Evolutionary conservation across 2,888 invertebrate species (phyloP).

Genomic region (Operophtera brumata): DNA sequence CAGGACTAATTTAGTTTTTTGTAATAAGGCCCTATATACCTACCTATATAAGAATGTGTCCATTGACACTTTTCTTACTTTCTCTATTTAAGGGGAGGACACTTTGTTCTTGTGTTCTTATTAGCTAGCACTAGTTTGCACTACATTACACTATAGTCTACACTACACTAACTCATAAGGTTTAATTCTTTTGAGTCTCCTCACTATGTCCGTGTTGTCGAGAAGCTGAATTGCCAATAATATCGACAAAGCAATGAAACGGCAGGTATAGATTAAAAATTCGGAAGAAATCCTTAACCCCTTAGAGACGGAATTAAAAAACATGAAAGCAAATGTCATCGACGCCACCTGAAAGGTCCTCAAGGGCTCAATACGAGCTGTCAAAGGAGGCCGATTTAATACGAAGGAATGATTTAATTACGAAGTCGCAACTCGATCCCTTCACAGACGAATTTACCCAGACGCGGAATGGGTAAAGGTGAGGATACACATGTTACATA

Average conservation of each 20-base stretch:
- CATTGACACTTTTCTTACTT: background rate
- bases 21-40: no score
- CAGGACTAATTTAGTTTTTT: no score
- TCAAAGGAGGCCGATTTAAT: slow-evolving; percentile 64
- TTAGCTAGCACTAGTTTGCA: no score
- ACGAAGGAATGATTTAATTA: slow-evolving; percentile 71
- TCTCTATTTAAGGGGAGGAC: no score
- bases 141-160: no score
- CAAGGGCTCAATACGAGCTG: slow-evolving; percentile 60
- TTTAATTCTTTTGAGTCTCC: no score
- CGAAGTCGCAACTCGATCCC: slow-evolving; percentile 63
- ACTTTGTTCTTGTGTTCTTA: no score
- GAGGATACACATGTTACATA: slow-evolving; percentile 8
- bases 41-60: no score
- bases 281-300: slow-evolving; percentile 37
- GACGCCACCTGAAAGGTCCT: slow-evolving; percentile 52
- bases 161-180: no score
- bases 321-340: slow-evolving; percentile 55
- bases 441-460: slow-evolving; percentile 22
- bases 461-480: slow-evolving; percentile 16
- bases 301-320: slow-evolving; percentile 47
- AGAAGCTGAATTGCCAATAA: background rate
- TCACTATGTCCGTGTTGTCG: no score
- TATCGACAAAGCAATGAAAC: slow-evolving; percentile 19
- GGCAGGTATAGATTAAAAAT: slow-evolving; percentile 31